These are phyloP conservation scores for Telmatochromis brachygnathus DNA, from an alignment of 2,113 vertebrate species.

Conservation along the genomic window DNA sequence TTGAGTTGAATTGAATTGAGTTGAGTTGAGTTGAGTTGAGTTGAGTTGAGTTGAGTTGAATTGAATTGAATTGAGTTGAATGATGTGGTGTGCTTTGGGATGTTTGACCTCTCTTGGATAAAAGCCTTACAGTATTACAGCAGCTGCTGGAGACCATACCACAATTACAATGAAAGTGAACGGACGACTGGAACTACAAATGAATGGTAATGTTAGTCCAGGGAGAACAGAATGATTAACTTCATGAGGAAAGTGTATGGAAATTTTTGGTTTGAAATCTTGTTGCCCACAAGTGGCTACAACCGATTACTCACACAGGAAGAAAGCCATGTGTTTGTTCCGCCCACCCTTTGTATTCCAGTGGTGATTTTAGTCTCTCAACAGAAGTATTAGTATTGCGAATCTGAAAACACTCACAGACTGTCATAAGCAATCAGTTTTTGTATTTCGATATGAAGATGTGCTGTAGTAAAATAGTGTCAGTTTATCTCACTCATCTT, in stretches of 20 bases:
- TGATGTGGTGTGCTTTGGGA: background rate
- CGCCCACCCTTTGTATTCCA: background rate
- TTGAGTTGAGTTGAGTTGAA: accelerated
- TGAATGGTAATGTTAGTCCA: background rate
- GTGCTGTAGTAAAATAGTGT: background rate
- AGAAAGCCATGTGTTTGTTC: background rate
- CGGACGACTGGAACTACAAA: background rate
- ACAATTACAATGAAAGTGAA: background rate
- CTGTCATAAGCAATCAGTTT: background rate
- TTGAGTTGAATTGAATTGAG: accelerated
- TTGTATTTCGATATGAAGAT: background rate
- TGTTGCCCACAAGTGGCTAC: background rate
- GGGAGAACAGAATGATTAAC: background rate
- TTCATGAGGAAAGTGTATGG: background rate
- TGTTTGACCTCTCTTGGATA: background rate
- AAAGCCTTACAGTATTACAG: background rate
- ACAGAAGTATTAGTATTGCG: background rate
- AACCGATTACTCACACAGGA: background rate
- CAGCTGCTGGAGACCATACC: background rate
- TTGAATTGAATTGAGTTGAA: accelerated
- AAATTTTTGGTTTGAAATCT: background rate
- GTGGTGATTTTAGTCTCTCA: background rate
- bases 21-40: accelerated
- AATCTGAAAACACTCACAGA: background rate
- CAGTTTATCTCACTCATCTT: background rate